These are phyloP conservation scores for Arenicola marina DNA, from an alignment of 2,888 invertebrate species.

Conservation along the genomic window DNA sequence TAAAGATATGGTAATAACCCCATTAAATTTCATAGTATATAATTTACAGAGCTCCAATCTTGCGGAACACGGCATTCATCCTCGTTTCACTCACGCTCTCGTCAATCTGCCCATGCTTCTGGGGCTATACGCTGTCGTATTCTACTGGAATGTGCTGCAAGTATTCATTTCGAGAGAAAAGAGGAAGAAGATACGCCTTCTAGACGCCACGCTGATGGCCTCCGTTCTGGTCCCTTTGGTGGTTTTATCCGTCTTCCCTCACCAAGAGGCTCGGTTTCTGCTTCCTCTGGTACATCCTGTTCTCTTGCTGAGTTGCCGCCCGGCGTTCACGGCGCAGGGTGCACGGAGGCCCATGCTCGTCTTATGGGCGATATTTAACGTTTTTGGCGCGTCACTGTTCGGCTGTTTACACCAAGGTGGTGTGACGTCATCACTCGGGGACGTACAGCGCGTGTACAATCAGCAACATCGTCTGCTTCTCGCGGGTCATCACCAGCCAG, in stretches of 20 bases:
- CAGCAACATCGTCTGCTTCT: no score
- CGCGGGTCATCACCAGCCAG: no score
- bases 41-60: background rate
- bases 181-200: background rate
- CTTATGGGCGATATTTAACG: background rate
- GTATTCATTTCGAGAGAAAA: no score
- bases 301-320: background rate
- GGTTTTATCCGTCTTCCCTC: background rate
- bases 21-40: background rate
- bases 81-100: background rate
- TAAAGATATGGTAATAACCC: background rate
- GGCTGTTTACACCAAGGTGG: background rate
- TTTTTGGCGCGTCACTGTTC: background rate
- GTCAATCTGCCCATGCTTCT: background rate
- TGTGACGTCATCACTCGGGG: background rate
- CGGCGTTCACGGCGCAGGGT: background rate
- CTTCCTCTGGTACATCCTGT: background rate
- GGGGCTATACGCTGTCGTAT: background rate
- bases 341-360: background rate
- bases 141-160: background rate
- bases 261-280: background rate
- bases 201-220: background rate
- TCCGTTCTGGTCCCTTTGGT: background rate
- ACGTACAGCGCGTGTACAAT: background rate
- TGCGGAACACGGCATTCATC: background rate